Evolutionary conservation across 2,797 vertebrate species (phyloP).

Genomic region (Furcifer pardalis): DNA sequence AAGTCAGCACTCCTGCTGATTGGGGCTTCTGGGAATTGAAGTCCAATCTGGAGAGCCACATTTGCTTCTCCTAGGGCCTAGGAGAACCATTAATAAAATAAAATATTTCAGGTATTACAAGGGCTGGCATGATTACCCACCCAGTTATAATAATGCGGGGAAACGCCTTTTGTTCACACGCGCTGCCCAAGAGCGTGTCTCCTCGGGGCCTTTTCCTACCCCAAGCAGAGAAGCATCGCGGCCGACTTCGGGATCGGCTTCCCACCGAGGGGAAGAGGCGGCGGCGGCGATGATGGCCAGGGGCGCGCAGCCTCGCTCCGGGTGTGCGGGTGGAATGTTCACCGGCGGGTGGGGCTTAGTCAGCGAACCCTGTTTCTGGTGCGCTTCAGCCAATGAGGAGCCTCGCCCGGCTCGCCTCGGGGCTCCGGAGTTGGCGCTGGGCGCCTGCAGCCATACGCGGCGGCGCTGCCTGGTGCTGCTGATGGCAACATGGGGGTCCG

Average conservation of each 20-base stretch:
- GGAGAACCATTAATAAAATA: too few species aligned
- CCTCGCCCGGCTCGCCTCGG: slow-evolving; percentile 68
- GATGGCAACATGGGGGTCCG: slow-evolving; percentile 73
- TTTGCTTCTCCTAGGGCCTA: too few species aligned
- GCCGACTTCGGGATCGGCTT: slow-evolving; percentile 22
- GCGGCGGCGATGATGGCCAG: slow-evolving; percentile 51
- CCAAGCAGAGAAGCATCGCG: too few species aligned
- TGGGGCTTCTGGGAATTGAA: too few species aligned
- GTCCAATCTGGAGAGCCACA: too few species aligned
- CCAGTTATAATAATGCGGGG: too few species aligned
- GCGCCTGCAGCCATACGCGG: slow-evolving; percentile 72
- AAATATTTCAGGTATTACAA: neutral
- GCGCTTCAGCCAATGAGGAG: slow-evolving; percentile 75
- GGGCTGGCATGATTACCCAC: neutral
- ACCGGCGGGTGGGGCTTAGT: slow-evolving; percentile 76
- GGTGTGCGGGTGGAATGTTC: slow-evolving; percentile 65
- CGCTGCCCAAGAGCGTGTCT: neutral
- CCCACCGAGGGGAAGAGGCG: neutral
- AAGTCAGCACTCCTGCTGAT: too few species aligned
- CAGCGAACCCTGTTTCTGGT: slow-evolving; percentile 73
- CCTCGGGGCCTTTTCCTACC: neutral
- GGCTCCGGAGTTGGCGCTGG: slow-evolving; percentile 68
- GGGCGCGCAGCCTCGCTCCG: slow-evolving; percentile 45
- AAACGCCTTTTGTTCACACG: neutral
- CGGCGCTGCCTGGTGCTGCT: slow-evolving; percentile 57